These are phyloP conservation scores for Oasisia sp. DNA, from an alignment of 2,888 invertebrate species.

Conservation along the genomic window DNA sequence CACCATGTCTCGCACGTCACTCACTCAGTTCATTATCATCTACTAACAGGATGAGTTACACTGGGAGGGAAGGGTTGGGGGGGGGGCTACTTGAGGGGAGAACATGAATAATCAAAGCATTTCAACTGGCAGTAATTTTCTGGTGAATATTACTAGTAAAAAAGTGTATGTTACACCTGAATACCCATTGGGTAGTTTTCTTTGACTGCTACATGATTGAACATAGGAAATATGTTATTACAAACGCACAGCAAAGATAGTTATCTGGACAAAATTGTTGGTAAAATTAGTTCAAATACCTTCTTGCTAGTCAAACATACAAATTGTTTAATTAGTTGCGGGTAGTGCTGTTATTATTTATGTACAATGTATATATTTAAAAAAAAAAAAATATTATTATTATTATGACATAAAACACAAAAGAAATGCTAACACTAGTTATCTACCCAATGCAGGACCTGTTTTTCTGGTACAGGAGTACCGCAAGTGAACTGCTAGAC, in stretches of 20 bases:
- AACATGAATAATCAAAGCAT: not conserved
- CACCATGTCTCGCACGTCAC: not conserved
- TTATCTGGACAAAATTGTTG: not conserved
- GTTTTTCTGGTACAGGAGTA: not conserved
- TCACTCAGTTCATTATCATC: not conserved
- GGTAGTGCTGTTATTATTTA: not conserved
- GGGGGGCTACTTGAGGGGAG: not conserved
- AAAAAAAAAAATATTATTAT: too few species aligned
- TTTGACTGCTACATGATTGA: not conserved
- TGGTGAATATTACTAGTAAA: not conserved
- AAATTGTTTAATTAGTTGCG: not conserved
- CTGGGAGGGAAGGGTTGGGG: too few species aligned
- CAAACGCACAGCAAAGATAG: not conserved
- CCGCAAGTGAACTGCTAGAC: not conserved
- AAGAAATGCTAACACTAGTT: not conserved
- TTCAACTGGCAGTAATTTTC: not conserved
- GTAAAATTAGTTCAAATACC: not conserved
- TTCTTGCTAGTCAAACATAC: not conserved
- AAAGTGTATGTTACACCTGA: not conserved
- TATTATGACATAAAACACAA: not conserved
- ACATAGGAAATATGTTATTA: not conserved
- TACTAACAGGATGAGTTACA: not conserved
- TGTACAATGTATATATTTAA: too few species aligned
- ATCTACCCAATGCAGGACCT: not conserved
- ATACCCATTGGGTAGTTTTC: too few species aligned